Base-by-base conservation (phyloP, 2,888 invertebrate species). In the Muschampia plurimacula region DNA sequence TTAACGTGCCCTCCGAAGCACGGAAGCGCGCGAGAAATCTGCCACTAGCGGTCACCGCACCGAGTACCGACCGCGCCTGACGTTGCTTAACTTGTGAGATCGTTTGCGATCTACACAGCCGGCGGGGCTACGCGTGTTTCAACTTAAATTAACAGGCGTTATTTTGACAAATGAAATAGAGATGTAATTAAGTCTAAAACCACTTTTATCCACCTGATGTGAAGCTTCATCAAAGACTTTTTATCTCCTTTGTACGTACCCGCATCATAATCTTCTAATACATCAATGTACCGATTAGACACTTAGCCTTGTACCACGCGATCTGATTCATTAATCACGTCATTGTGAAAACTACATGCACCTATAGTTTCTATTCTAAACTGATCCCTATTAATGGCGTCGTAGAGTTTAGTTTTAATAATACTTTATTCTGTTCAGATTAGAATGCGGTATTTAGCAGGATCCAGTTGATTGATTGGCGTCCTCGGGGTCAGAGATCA, bases 391-490 rank as follows among this genome's bases (percentile, higher is more conserved):
- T 78, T 32, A 0, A 3, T 44, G 67, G 52, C 0, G 0, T 0
- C 0, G 52, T 76, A 84, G 74, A 77, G 87, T 81, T 80, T 68
- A 81, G 64, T 83, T 78, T 87, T 28, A 77, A 68, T 55, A 74
- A 74, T 13, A 10, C 15, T 60, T 67, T 69, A 55, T 32, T 36
- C 7, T 5, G 67, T 55, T 39, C 76, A 80, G 82, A 82, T 84
- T 81, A 83, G 83, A 84, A 84, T 83, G 82, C 80, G 82, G 86
- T 86, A 84, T 89, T 90, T 87, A 89, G 87, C 77, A 75, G 88
- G 89, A 89, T 91, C 87, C 85, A 78, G 81, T 85, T 92, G 93
- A 92, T 93, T 88, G 93, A 92, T 92, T 85, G 90, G 86, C 86
- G 84, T 79, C 83, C 84, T 81, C 81, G 79, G 82, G 89, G 88